Evolutionary conservation across 2,113 vertebrate species (phyloP).

Genomic region (Syngnathus scovelli): DNA sequence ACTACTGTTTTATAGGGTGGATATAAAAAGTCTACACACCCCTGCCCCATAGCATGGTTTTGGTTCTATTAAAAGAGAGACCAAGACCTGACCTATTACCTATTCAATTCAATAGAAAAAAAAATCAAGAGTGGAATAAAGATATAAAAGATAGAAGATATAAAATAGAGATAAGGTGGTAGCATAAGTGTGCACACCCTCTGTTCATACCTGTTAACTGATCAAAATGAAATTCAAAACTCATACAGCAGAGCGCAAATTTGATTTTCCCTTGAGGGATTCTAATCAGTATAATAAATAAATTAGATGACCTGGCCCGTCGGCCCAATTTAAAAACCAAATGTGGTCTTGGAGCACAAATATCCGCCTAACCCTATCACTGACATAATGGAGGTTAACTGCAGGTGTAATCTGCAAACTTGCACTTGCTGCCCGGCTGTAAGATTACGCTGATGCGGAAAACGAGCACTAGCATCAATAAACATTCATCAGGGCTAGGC

Average conservation of each 20-base stretch:
- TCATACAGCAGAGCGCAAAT: neutral
- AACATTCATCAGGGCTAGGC: too few species aligned
- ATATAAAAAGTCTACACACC: neutral
- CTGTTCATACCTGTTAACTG: neutral
- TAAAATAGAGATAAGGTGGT: neutral
- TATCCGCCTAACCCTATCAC: neutral
- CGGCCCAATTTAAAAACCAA: neutral
- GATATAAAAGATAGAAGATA: too few species aligned
- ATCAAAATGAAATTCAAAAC: too few species aligned
- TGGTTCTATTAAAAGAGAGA: too few species aligned
- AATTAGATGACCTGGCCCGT: neutral
- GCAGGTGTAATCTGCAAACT: neutral
- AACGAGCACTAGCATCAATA: too few species aligned
- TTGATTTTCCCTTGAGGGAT: neutral
- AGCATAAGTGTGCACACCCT: neutral
- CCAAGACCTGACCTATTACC: too few species aligned
- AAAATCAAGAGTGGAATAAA: neutral
- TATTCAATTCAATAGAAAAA: neutral
- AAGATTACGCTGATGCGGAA: neutral
- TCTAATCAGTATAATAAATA: neutral
- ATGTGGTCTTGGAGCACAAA: neutral
- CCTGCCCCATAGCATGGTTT: neutral
- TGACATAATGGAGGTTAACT: too few species aligned
- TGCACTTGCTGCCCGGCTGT: neutral
- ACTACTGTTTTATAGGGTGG: neutral